A percentile compares a stretch with the other conserved stretches of the same genome.
Conservation (phyloP, 2,113 vertebrate species). For the Corythornis vintsioides region DNA sequence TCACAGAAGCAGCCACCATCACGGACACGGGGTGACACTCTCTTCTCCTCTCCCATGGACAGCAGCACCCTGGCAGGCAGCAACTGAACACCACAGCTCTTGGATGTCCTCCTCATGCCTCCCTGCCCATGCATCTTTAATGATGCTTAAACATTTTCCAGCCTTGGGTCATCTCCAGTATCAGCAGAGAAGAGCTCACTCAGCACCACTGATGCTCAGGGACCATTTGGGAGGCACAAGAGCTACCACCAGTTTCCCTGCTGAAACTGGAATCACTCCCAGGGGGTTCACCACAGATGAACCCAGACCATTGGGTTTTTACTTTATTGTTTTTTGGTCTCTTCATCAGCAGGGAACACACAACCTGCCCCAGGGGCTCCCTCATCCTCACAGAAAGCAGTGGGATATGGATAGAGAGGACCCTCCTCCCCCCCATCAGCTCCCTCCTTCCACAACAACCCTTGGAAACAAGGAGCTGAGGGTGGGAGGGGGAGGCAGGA, state of each 20-base stretch:
- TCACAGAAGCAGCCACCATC: fast-evolving
- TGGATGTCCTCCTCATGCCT: not conserved
- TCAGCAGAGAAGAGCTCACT: not conserved
- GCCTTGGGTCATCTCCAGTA: not conserved
- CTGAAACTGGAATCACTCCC: not conserved
- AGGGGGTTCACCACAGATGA: fast-evolving
- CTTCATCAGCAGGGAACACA: not conserved
- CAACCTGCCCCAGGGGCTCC: not conserved
- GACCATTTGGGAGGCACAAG: fast-evolving
- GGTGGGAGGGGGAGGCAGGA: not conserved
- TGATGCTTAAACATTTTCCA: constrained; percentile 39
- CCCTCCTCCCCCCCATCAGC: not conserved
- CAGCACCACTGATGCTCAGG: fast-evolving
- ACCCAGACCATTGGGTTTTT: not conserved
- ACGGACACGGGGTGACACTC: fast-evolving
- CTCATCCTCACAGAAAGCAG: fast-evolving
- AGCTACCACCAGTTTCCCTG: not conserved
- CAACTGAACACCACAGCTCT: not conserved
- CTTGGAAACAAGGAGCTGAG: not conserved
- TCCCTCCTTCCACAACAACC: not conserved
- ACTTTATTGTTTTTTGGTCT: not conserved
- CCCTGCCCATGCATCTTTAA: constrained; percentile 22
- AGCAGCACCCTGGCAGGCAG: not conserved
- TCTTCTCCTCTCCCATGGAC: not conserved
- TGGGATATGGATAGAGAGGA: not conserved